A percentile compares a stretch with the other conserved stretches of the same genome.
Conservation (phyloP, 2,797 vertebrate species). For the Labroides dimidiatus region DNA sequence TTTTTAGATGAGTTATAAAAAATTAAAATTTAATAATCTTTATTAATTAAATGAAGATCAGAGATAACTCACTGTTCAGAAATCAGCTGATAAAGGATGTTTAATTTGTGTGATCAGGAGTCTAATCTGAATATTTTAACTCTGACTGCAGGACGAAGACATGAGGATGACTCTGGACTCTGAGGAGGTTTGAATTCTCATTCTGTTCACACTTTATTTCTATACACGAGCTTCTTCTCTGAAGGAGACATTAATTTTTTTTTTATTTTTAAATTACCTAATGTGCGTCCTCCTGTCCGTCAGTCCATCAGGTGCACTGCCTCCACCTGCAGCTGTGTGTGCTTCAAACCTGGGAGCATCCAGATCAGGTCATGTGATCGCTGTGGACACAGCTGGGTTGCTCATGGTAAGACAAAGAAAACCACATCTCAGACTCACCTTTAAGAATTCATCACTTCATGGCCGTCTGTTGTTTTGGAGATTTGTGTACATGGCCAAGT, state of each 20-base stretch:
- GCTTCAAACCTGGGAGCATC: conserved; percentile 89
- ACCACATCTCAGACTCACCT: too few species aligned
- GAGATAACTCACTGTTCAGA: too few species aligned
- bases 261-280: too few species aligned
- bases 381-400: conserved; percentile 95
- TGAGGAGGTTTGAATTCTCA: conserved; percentile 37
- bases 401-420: conserved; percentile 86
- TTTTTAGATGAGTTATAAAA: too few species aligned
- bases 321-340: conserved; percentile 89
- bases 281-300: conserved; percentile 16
- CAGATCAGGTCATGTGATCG: conserved; percentile 91
- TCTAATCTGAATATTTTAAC: not conserved
- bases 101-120: conserved; percentile 6
- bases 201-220: not conserved
- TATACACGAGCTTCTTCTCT: too few species aligned
- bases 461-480: too few species aligned
- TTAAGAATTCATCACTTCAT: too few species aligned
- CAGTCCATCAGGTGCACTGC: conserved; percentile 89
- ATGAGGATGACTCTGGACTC: conserved; percentile 52
- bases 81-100: not conserved
- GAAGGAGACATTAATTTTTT: too few species aligned
- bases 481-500: too few species aligned
- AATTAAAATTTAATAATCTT: too few species aligned
- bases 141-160: conserved; percentile 31
- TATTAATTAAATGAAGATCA: not conserved